These are phyloP conservation scores for Linurgus olivaceus DNA, from an alignment of 2,797 vertebrate genomes.

Conservation along the genomic window DNA sequence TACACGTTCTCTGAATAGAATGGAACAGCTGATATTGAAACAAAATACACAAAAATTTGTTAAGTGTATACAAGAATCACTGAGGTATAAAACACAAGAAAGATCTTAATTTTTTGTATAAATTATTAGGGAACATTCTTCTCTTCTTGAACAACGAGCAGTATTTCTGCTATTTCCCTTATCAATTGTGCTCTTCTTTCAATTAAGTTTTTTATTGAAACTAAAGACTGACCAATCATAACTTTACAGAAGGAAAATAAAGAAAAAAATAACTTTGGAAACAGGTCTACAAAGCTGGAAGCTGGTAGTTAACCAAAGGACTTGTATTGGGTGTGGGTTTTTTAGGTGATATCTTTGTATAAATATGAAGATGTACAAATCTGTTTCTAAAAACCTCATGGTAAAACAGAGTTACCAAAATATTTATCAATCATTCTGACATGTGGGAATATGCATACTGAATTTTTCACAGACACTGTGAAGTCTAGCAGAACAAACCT, in stretches of 20 bases:
- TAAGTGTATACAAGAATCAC: neutral
- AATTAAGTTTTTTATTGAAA: neutral
- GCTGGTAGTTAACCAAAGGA: neutral
- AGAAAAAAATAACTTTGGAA: neutral
- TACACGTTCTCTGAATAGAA: constrained; percentile 95
- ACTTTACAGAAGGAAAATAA: neutral
- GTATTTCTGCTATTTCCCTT: neutral
- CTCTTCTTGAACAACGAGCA: neutral
- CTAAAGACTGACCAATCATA: neutral
- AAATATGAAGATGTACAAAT: neutral
- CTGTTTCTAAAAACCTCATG: neutral
- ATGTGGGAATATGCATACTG: neutral
- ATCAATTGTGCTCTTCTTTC: neutral
- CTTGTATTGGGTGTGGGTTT: neutral
- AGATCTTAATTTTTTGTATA: neutral
- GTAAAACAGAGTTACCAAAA: neutral
- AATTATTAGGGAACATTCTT: neutral
- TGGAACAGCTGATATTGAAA: constrained; percentile 88
- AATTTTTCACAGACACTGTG: neutral
- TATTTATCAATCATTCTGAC: neutral
- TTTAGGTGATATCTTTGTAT: neutral
- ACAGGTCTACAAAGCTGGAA: neutral
- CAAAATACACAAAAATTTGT: neutral
- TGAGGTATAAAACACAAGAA: neutral
- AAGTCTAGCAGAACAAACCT: neutral